phyloP scores from a whole-genome alignment of 2,888 invertebrate species.

The Cheilosia pagana region DNA sequence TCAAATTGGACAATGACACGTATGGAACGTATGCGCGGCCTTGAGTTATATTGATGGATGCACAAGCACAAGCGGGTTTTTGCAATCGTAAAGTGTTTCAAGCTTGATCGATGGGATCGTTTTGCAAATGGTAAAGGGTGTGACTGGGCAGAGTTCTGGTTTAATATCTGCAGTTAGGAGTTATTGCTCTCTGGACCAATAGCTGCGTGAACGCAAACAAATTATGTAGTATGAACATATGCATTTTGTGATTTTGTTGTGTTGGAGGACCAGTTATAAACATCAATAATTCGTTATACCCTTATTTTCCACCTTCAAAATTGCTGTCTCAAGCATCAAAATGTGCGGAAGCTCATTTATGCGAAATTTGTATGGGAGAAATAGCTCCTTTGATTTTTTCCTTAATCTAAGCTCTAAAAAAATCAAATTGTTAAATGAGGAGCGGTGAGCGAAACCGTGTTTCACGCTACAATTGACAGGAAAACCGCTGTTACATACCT shows the following conservation, averaged over 20 bases:
- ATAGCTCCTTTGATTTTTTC: too few species aligned
- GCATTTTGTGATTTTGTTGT: background rate
- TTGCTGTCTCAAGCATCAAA: too few species aligned
- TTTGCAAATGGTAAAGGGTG: slow-evolving; percentile 18
- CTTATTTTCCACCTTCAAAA: too few species aligned
- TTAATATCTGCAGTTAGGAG: slow-evolving; percentile 1
- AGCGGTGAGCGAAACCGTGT: too few species aligned
- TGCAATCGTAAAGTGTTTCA: slow-evolving; percentile 15
- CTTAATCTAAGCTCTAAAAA: too few species aligned
- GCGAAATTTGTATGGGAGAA: too few species aligned
- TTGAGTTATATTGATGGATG: slow-evolving; percentile 58
- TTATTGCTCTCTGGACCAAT: background rate
- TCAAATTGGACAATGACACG: slow-evolving; percentile 49
- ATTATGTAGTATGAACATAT: background rate
- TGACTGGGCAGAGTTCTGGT: slow-evolving; percentile 30
- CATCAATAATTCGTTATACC: too few species aligned
- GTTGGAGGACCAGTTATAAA: too few species aligned
- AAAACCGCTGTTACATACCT: too few species aligned
- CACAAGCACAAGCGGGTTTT: background rate
- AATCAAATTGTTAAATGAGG: too few species aligned
- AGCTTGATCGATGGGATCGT: slow-evolving; percentile 43
- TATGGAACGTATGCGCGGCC: slow-evolving; percentile 51
- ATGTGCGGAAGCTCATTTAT: too few species aligned
- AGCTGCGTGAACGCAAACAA: background rate
- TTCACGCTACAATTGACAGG: too few species aligned